Evolutionary conservation across 2,888 invertebrate species (phyloP).

Genomic region (Cyaniris semiargus): DNA sequence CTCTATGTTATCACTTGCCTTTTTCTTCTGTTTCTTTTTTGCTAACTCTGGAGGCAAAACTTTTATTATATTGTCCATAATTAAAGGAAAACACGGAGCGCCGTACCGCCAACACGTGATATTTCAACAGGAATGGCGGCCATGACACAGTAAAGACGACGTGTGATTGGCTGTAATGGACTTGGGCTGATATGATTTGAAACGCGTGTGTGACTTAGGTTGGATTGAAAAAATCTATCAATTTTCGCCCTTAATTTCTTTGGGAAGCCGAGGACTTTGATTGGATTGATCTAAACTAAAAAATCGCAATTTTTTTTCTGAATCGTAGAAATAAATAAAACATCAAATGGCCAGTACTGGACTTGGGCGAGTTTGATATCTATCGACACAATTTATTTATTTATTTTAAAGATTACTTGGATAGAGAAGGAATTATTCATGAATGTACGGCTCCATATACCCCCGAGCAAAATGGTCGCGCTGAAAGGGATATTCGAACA

Average conservation of each 20-base stretch:
- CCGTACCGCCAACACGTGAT: neutral
- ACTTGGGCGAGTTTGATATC: neutral
- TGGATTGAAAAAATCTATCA: neutral
- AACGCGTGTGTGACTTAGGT: neutral
- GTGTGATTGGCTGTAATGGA: slow-evolving; percentile 1
- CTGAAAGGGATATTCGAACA: too few relatives aligned
- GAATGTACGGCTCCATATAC: too few relatives aligned
- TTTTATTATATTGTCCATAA: too few relatives aligned
- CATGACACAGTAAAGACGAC: neutral
- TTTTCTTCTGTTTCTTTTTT: too few relatives aligned
- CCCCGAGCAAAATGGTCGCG: too few relatives aligned
- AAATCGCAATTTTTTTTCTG: neutral
- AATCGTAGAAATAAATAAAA: neutral
- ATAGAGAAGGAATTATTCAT: too few relatives aligned
- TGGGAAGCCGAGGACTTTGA: neutral
- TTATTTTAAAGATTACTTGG: too few relatives aligned
- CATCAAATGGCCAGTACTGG: slow-evolving; percentile 1
- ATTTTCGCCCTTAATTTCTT: slow-evolving; percentile 1
- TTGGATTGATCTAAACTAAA: neutral
- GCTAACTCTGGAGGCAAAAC: too few relatives aligned
- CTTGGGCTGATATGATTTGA: neutral
- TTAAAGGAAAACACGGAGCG: too few relatives aligned
- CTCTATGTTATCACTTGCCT: too few relatives aligned
- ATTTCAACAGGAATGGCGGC: neutral
- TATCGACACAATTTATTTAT: neutral